Base-by-base conservation (phyloP, 2,797 vertebrate genomes). In the Darevskia nairensis region DNA sequence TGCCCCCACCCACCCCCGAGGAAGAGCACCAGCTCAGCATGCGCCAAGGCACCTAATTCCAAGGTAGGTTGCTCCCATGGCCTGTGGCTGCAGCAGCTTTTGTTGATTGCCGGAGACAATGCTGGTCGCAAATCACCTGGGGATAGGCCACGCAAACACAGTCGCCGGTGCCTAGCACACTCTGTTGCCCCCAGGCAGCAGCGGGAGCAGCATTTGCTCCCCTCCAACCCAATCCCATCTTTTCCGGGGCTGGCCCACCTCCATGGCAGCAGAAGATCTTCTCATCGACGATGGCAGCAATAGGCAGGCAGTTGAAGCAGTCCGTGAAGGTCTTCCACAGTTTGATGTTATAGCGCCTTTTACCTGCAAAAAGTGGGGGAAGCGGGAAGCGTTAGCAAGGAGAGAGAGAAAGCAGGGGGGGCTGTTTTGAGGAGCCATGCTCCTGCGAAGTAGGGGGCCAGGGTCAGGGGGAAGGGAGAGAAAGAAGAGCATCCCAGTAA, bases 251-350 rank as follows among this genome's bases (percentile, higher is more conserved):
- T 6, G 94, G 97, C 98, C 97, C 95, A 99, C 98, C 98, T 98
- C 98, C 98, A 0, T 99, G 98, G 92, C 98, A 99, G 95, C 98
- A 99, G 96, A 99, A 99, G 94, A 99, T 99, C 96, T 99, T 99
- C 96, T 99, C 98, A 0, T 99, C 99, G 77, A 99, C 98, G 0
- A 99, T 99, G 92, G 99, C 99, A 0, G 98, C 98, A 0, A 99
- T 99, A 92, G 98, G 98, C 92, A 99, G 95, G 92, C 99, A 99
- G 96, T 99, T 99, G 96, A 99, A 99, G 94, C 98, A 99, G 96
- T 99, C 98, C 0, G 98, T 99, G 95, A 99, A 99, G 0, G 98
- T 99, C 92, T 99, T 99, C 98, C 98, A 99, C 64, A 99, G 96
- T 89, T 99, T 99, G 95, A 99, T 99, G 96, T 99, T 99, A 95